Conservation (phyloP, 2,888 invertebrate species). For the Brenthis hecate region DNA sequence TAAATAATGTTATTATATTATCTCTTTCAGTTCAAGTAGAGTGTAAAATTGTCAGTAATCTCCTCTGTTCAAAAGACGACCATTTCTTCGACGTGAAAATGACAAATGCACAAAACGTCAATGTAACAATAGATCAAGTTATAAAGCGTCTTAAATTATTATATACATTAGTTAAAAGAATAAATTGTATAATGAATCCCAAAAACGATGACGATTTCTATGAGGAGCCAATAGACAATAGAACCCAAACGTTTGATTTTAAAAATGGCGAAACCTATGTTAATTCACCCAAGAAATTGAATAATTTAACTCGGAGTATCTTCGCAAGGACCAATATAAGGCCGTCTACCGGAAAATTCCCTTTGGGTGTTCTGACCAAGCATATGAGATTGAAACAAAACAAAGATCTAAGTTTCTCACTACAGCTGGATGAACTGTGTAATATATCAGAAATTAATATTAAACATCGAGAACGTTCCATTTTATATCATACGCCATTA, state of each 20-base stretch:
- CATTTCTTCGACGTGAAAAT: slow-evolving; percentile 54
- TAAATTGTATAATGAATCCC: slow-evolving; percentile 60
- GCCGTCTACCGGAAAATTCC: slow-evolving; percentile 59
- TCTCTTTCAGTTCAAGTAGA: slow-evolving; percentile 62
- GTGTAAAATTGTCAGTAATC: slow-evolving; percentile 70
- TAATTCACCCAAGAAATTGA: slow-evolving; percentile 51
- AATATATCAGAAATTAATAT: slow-evolving; percentile 48
- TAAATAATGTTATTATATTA: neutral
- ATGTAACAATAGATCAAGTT: slow-evolving; percentile 57
- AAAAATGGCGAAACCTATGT: slow-evolving; percentile 57
- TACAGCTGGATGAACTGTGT: slow-evolving; percentile 65
- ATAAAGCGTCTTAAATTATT: slow-evolving; percentile 67
- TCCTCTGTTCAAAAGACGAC: slow-evolving; percentile 53
- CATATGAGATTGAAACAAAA: slow-evolving; percentile 56
- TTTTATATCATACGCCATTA: slow-evolving; percentile 64
- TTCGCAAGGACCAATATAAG: slow-evolving; percentile 63
- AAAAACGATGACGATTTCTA: slow-evolving; percentile 62
- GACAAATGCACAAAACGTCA: slow-evolving; percentile 44
- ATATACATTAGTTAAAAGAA: slow-evolving; percentile 64
- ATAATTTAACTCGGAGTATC: slow-evolving; percentile 59
- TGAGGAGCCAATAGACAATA: slow-evolving; percentile 51
- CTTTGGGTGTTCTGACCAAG: slow-evolving; percentile 59
- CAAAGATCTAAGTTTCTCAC: slow-evolving; percentile 66
- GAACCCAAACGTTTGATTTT: slow-evolving; percentile 58
- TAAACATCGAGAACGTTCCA: slow-evolving; percentile 52